Base-by-base conservation (phyloP, 1,140 invertebrate species). In the Amphibalanus amphitrite region DNA sequence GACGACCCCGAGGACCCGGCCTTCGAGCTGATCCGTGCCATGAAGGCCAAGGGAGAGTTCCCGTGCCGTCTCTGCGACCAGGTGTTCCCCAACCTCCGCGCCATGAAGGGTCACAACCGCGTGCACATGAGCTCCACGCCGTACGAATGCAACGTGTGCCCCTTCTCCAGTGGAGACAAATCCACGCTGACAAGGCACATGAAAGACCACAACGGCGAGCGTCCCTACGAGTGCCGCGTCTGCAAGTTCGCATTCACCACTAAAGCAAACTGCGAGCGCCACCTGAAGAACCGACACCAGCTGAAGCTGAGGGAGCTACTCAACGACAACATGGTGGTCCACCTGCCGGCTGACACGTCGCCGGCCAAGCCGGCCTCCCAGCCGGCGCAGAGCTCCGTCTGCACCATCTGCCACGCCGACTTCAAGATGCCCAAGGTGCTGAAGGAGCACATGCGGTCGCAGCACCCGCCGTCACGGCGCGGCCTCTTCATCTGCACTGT, bases 211-310 rank as follows among this genome's bases (percentile, higher is more conserved):
- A 97, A 95, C 77, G 94, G 94, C 0, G 93, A 97, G 76, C 84
- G 93, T 6, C 95, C 95, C 0, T 98, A 93, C 77, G 91, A 96
- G 78, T 97, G 95, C 77, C 86, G 88, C 0, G 85, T 96, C 1
- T 98, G 95, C 80, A 92, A 93, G 75, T 96, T 92, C 76, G 92
- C 93, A 0, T 98, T 97, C 79, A 97, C 95, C 1, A 98, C 95
- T 0, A 97, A 97, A 77, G 83, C 83, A 87, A 98, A 83, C 83
- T 97, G 78, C 83, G 93, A 77, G 91, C 77, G 84, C n/a, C 84
- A 85, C 76, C 78, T 84, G 68, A 80, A 82, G 71, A 97, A 83
- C 83, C 92, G 81, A 1, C 95, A 98, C 77, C n/a, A 20, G 65
- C 3, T 67, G 17, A 26, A 28, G 28, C 65, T n/a, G n/a, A 26